phyloP scores from a whole-genome alignment of 1,140 invertebrate genomes.

The Nasonia giraulti region DNA sequence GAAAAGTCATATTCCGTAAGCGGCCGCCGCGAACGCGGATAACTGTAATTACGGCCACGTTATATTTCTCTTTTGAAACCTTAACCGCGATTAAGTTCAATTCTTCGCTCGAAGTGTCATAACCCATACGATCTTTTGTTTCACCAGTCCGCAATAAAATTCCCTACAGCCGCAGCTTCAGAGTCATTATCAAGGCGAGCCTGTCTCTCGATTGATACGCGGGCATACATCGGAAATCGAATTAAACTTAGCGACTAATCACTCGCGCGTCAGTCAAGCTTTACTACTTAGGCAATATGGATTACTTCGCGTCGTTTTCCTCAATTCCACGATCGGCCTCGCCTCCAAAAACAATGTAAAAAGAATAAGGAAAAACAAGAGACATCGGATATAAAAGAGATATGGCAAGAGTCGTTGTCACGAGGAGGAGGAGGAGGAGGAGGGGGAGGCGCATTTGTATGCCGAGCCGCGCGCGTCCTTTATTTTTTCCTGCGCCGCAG shows the following conservation, averaged over 20 bases:
- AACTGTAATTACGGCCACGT: neutral
- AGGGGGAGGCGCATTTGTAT: neutral
- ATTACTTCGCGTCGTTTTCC: neutral
- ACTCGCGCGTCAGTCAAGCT: neutral
- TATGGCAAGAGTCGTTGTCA: neutral
- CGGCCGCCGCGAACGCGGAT: neutral
- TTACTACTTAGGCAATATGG: neutral
- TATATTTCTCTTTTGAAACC: neutral
- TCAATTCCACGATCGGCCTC: neutral
- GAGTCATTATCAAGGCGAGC: too few species aligned
- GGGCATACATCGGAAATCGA: neutral
- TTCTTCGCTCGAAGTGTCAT: neutral
- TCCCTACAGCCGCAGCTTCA: too few species aligned
- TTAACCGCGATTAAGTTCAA: neutral
- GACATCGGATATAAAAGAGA: conserved; percentile 9
- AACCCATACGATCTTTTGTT: neutral
- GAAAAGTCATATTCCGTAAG: conserved; percentile 24
- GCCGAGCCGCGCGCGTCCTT: neutral
- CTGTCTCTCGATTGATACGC: too few species aligned
- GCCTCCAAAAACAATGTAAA: too few species aligned
- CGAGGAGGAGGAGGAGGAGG: neutral
- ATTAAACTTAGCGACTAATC: neutral
- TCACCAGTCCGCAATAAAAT: neutral
- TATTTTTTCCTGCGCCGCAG: neutral
- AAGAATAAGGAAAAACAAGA: neutral